These are phyloP conservation scores for Parnassius mnemosyne DNA, from an alignment of 2,888 invertebrate genomes.

Conservation along the genomic window DNA sequence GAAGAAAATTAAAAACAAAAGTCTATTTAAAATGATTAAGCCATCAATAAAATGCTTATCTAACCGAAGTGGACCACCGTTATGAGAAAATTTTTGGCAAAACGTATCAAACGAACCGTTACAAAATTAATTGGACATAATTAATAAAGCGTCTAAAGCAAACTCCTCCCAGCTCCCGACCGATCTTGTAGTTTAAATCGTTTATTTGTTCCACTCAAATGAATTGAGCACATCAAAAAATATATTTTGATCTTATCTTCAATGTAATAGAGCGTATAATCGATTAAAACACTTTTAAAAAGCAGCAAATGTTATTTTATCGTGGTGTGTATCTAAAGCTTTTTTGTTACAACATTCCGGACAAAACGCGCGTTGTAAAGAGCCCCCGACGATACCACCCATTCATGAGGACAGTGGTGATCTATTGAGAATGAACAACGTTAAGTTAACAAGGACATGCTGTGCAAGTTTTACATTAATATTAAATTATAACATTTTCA, in stretches of 20 bases:
- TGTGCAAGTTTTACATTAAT: slow-evolving; percentile 5
- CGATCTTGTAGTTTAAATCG: slow-evolving; percentile 63
- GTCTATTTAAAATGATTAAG: neutral
- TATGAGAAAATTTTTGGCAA: slow-evolving; percentile 52
- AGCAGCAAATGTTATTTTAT: slow-evolving; percentile 52
- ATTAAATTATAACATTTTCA: no score
- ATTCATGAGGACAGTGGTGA: slow-evolving; percentile 79
- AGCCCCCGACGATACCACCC: slow-evolving; percentile 78
- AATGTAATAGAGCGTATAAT: slow-evolving; percentile 40
- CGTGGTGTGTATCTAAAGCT: slow-evolving; percentile 74
- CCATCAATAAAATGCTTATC: slow-evolving; percentile 35
- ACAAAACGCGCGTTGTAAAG: slow-evolving; percentile 79
- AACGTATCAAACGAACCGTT: slow-evolving; percentile 55
- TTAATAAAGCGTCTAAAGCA: slow-evolving; percentile 77
- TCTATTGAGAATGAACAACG: slow-evolving; percentile 72
- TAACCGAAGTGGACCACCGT: slow-evolving; percentile 48
- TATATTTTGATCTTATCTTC: slow-evolving; percentile 24
- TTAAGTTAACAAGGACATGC: slow-evolving; percentile 50
- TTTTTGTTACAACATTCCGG: slow-evolving; percentile 79
- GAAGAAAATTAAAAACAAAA: no score
- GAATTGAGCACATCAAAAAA: slow-evolving; percentile 21
- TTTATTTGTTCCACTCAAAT: slow-evolving; percentile 57
- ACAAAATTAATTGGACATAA: slow-evolving; percentile 77
- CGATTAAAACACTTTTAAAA: slow-evolving; percentile 17
- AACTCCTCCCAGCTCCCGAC: slow-evolving; percentile 69